Evolutionary conservation across 2,888 invertebrate species (phyloP).

Genomic region (Leptopilina drosophilae): DNA sequence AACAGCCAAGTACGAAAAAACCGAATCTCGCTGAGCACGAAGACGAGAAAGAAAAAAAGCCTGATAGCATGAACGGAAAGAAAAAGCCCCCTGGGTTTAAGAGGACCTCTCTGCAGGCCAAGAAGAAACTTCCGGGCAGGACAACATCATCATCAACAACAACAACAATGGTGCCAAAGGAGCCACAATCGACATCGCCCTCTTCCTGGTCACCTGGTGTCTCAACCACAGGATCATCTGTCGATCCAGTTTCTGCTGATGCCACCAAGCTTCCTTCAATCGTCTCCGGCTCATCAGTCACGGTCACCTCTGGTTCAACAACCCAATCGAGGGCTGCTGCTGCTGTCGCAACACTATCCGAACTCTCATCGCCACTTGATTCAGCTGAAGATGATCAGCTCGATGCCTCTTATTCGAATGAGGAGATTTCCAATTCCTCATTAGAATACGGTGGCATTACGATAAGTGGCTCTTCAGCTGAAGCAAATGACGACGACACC

Average conservation of each 20-base stretch:
- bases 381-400: constrained; percentile 77
- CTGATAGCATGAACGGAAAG: constrained; percentile 64
- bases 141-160: constrained; percentile 52
- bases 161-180: constrained; percentile 56
- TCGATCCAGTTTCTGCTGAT: constrained; percentile 54
- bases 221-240: constrained; percentile 54
- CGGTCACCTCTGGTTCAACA: constrained; percentile 33
- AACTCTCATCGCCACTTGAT: constrained; percentile 42
- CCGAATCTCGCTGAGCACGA: constrained; percentile 50
- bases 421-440: constrained; percentile 74
- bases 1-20: constrained; percentile 58
- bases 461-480: constrained; percentile 81
- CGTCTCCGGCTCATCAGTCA: background rate
- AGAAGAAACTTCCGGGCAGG: constrained; percentile 60
- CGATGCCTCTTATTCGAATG: constrained; percentile 73
- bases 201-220: constrained; percentile 61
- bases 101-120: constrained; percentile 50
- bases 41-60: constrained; percentile 61
- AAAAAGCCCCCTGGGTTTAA: constrained; percentile 57
- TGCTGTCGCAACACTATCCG: background rate
- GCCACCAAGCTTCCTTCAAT: constrained; percentile 10
- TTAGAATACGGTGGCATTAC: constrained; percentile 74
- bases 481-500: constrained; percentile 80
- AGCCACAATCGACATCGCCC: constrained; percentile 56
- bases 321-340: constrained; percentile 13